Conservation (phyloP, 1,140 invertebrate species). For the Mylabris phalerata region DNA sequence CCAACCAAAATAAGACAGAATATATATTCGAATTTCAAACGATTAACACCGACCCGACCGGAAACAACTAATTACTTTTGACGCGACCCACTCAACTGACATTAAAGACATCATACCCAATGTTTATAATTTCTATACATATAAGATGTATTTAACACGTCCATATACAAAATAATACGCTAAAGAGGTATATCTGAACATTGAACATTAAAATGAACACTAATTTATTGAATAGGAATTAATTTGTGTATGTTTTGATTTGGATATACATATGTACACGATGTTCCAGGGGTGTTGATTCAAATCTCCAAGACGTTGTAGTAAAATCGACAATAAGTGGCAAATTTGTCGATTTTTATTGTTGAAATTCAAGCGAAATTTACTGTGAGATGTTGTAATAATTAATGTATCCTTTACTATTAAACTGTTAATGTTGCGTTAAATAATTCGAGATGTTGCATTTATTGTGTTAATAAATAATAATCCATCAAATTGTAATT, state of each 20-base stretch:
- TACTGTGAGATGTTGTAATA: neutral
- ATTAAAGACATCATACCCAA: conserved; percentile 18
- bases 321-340: neutral
- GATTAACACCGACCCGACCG: conserved; percentile 33
- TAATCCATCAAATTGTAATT: conserved; percentile 34
- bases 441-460: conserved; percentile 1
- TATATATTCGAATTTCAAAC: conserved; percentile 36
- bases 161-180: neutral
- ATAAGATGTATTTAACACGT: neutral
- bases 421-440: neutral
- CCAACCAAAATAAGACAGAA: conserved; percentile 37
- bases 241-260: no score
- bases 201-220: no score
- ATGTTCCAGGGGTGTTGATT: no score
- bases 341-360: no score
- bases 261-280: no score
- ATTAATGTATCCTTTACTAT: neutral
- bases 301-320: neutral
- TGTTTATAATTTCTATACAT: conserved; percentile 11
- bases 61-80: conserved; percentile 37
- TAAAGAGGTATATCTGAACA: no score
- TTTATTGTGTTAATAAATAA: conserved; percentile 25
- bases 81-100: conserved; percentile 36
- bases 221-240: no score
- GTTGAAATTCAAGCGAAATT: no score